These are phyloP conservation scores for Myiopsitta monachus DNA, from an alignment of 2,113 vertebrate species.

Conservation along the genomic window DNA sequence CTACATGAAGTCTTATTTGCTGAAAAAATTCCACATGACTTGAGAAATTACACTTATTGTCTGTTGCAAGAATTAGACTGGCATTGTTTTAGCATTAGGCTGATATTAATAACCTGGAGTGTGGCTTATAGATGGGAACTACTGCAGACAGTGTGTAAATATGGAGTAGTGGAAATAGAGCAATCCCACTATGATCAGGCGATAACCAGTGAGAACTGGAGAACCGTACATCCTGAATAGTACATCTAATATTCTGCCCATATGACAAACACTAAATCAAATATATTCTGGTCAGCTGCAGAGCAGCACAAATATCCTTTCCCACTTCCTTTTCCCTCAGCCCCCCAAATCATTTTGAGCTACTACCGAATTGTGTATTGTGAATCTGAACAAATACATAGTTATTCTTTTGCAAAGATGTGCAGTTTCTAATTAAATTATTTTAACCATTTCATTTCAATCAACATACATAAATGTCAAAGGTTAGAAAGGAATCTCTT, in stretches of 20 bases:
- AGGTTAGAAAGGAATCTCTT: not conserved
- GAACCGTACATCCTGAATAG: not conserved
- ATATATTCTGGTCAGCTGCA: not conserved
- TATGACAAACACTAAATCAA: not conserved
- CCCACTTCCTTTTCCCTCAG: not conserved
- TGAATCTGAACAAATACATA: not conserved
- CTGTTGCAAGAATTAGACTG: not conserved
- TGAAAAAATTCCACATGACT: not conserved
- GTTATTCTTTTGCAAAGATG: not conserved
- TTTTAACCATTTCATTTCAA: not conserved
- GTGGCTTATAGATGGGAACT: not conserved
- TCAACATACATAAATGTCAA: constrained; percentile 15
- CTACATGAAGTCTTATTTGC: not conserved
- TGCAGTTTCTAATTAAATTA: not conserved
- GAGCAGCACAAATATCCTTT: not conserved
- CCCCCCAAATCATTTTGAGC: not conserved
- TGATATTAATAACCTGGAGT: not conserved
- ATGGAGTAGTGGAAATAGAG: not conserved
- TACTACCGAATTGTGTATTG: not conserved
- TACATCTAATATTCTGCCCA: not conserved
- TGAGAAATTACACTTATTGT: not conserved
- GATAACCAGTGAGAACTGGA: not conserved
- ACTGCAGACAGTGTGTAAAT: not conserved
- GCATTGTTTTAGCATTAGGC: not conserved
- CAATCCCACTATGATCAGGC: not conserved